Evolutionary conservation across 2,797 vertebrate species (phyloP).

Genomic region (Sebastes steindachneri): DNA sequence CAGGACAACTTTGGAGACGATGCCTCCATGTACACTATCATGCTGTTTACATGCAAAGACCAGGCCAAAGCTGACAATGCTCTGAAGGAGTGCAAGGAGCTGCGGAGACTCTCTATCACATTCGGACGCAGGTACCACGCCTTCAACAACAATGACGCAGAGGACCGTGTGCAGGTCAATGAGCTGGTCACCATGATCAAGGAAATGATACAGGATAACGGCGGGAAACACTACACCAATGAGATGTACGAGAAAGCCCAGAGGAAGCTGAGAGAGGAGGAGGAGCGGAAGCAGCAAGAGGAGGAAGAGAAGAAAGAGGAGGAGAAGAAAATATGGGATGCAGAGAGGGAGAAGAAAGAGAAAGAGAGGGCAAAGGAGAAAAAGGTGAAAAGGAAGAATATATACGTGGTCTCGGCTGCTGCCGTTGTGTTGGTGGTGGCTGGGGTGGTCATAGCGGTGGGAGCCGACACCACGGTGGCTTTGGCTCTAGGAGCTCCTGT

Average conservation of each 20-base stretch:
- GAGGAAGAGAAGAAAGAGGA: constrained; percentile 72
- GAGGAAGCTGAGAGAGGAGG: constrained; percentile 70
- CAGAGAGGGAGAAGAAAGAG: constrained; percentile 64
- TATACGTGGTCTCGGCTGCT: constrained; percentile 51
- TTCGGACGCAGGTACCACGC: constrained; percentile 78
- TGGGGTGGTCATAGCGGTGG: constrained; percentile 69
- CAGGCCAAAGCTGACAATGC: constrained; percentile 74
- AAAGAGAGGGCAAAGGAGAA: constrained; percentile 63
- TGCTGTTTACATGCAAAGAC: constrained; percentile 80
- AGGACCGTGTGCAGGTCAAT: constrained; percentile 69
- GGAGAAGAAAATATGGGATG: constrained; percentile 74
- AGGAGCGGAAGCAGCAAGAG: constrained; percentile 59
- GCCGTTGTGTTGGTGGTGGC: constrained; percentile 66
- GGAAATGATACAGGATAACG: constrained; percentile 76
- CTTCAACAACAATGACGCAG: constrained; percentile 79
- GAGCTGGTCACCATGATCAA: constrained; percentile 77
- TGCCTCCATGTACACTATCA: constrained; percentile 79
- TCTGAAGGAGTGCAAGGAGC: constrained; percentile 74
- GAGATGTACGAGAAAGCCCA: constrained; percentile 78
- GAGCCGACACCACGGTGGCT: constrained; percentile 67
- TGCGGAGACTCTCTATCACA: constrained; percentile 70
- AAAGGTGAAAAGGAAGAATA: constrained; percentile 57
- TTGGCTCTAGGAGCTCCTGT: constrained; percentile 72
- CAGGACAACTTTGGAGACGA: constrained; percentile 80
- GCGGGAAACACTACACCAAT: constrained; percentile 77